phyloP scores from a whole-genome alignment of 2,113 vertebrate genomes.

The Erythrocercus mccallii region DNA sequence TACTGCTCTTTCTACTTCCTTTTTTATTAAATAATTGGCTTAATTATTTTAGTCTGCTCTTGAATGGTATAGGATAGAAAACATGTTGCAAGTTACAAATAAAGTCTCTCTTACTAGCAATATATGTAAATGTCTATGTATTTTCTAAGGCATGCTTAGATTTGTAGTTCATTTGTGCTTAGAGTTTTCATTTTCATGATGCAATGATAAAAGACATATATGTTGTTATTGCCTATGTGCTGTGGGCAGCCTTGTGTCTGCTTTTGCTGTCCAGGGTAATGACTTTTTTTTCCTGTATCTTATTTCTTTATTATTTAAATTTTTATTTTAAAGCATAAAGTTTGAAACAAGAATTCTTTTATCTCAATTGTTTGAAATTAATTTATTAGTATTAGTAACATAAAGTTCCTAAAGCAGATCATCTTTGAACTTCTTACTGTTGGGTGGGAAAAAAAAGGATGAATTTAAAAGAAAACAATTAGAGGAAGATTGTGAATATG shows the following conservation, averaged over 20 bases:
- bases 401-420: background rate
- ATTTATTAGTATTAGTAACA: background rate
- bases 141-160: background rate
- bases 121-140: background rate
- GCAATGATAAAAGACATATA: background rate
- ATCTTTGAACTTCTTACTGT: background rate
- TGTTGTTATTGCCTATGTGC: background rate
- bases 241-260: background rate
- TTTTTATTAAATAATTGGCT: background rate
- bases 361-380: background rate
- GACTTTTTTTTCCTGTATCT: background rate
- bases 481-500: background rate
- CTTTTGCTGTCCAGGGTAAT: background rate
- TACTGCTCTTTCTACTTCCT: background rate
- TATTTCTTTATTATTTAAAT: background rate
- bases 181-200: background rate
- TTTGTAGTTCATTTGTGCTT: background rate
- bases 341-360: background rate
- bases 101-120: background rate
- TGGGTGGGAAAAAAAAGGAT: background rate
- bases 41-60: background rate
- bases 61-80: background rate
- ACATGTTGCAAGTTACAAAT: background rate
- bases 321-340: background rate
- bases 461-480: background rate